Base-by-base conservation (phyloP, 2,888 invertebrate genomes). In the Tipula vernalis region DNA sequence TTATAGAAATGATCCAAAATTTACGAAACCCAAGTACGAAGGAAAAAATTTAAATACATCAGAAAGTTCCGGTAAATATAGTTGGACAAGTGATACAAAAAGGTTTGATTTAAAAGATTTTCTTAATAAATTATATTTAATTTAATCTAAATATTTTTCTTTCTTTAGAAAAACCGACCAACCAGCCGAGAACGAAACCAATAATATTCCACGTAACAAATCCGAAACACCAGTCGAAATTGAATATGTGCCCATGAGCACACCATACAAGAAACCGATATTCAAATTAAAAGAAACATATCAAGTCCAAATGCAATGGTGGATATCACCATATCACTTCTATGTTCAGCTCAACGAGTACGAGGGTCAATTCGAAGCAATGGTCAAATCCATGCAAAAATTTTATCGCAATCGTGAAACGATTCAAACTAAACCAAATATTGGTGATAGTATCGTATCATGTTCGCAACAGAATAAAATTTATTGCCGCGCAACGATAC, bases 321-420 rank as follows among this genome's bases (percentile, higher is more conserved):
- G 96, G 89, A 93, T 94, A 87, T 95, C 95, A 87, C 96, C 96
- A 0, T 93, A 94, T 87, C 93, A 94, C 88, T 96, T 96, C 90
- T 96, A 94, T 91, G 93, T 94, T 0, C 95, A 95, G 89, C 91
- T 93, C 18, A 89, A 93, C 85, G 92, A 92, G 0, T 89, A 91
- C 5, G 92, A 93, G 88, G 89, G 91, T 0, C 93, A 94, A 88
- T 95, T 96, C 90, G 92, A 94, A 15, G 91, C 91, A 3, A 93
- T 96, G 93, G 95, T 96, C 95, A 93, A 94, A 87, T 93, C 94
- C 86, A 95, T 96, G 88, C 96, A 96, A 85, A 92, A 92, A 83
- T 91, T 93, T 36, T 96, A 96, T 89, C 93, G 93, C 88, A 93
- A 93, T 51, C n/a, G 51, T 15, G 90, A 90, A 87, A 1, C 86